Evolutionary conservation across 2,888 invertebrate genomes (phyloP).

Genomic region (Eretmocerus hayati): DNA sequence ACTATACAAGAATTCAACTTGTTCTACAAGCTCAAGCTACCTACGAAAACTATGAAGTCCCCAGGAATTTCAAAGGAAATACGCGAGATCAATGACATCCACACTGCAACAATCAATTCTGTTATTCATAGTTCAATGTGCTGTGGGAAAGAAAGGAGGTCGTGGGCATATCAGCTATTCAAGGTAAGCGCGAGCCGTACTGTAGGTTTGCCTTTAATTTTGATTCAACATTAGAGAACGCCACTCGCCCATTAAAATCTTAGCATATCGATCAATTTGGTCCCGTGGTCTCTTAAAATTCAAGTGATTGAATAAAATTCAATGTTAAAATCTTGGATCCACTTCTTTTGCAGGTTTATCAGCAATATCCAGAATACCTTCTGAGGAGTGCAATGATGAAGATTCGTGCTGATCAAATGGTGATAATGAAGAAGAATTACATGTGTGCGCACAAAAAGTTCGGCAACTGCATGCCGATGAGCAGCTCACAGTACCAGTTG

Average conservation of each 20-base stretch:
- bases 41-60: slow-evolving; percentile 33
- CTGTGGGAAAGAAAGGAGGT: slow-evolving; percentile 55
- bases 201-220: no score
- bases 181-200: no score
- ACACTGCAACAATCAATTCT: slow-evolving; percentile 51
- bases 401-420: slow-evolving; percentile 55
- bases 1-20: slow-evolving; percentile 40
- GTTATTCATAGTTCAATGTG: slow-evolving; percentile 63
- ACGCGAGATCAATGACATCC: slow-evolving; percentile 48
- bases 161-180: slow-evolving; percentile 61
- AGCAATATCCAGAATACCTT: slow-evolving; percentile 62
- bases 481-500: slow-evolving; percentile 49
- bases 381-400: slow-evolving; percentile 56
- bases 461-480: slow-evolving; percentile 47
- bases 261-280: not conserved
- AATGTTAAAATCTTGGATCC: no score
- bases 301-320: no score
- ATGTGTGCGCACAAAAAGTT: slow-evolving; percentile 43
- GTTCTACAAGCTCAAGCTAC: slow-evolving; percentile 38
- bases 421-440: slow-evolving; percentile 51
- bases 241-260: no score
- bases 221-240: no score
- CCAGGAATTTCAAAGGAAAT: slow-evolving; percentile 44
- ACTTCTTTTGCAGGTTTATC: slow-evolving; percentile 55
- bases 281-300: not conserved